phyloP scores from a whole-genome alignment of 1,140 invertebrate species.

The Drosophila nebulosa region DNA sequence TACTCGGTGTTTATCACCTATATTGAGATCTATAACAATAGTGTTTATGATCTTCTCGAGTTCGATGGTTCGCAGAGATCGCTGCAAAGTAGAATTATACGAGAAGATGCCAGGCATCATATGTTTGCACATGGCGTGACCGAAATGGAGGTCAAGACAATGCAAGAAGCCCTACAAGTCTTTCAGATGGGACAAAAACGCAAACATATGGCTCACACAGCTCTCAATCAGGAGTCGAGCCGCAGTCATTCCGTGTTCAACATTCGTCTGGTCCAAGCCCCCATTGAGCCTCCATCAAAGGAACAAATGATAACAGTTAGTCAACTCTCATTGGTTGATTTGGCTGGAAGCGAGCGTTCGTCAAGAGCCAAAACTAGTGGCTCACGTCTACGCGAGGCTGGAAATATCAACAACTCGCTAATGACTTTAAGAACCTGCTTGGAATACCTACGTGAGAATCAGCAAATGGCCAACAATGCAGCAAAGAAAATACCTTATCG shows the following conservation, averaged over 20 bases:
- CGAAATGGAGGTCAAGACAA: slow-evolving; percentile 85
- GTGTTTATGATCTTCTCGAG: slow-evolving; percentile 98
- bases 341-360: slow-evolving; percentile 96
- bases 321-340: slow-evolving; percentile 93
- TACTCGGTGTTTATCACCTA: slow-evolving; percentile 98
- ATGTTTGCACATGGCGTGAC: slow-evolving; percentile 87
- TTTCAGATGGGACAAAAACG: slow-evolving; percentile 87
- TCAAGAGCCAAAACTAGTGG: slow-evolving; percentile 96
- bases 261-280: slow-evolving; percentile 82
- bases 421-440: slow-evolving; percentile 95
- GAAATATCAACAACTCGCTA: slow-evolving; percentile 96
- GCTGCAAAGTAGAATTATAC: slow-evolving; percentile 83
- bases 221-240: slow-evolving; percentile 95
- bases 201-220: slow-evolving; percentile 92
- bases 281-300: slow-evolving; percentile 81
- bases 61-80: slow-evolving; percentile 76
- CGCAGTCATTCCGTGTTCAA: slow-evolving; percentile 97
- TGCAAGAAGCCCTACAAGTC: slow-evolving; percentile 86
- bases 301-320: slow-evolving; percentile 87
- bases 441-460: slow-evolving; percentile 95
- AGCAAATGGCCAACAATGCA: slow-evolving; percentile 81
- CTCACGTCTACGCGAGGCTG: slow-evolving; percentile 93
- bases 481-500: slow-evolving; percentile 89
- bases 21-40: slow-evolving; percentile 99
- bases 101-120: slow-evolving; percentile 88